These are phyloP conservation scores for Erebia ligea DNA, from an alignment of 2,888 invertebrate genomes.

Conservation along the genomic window DNA sequence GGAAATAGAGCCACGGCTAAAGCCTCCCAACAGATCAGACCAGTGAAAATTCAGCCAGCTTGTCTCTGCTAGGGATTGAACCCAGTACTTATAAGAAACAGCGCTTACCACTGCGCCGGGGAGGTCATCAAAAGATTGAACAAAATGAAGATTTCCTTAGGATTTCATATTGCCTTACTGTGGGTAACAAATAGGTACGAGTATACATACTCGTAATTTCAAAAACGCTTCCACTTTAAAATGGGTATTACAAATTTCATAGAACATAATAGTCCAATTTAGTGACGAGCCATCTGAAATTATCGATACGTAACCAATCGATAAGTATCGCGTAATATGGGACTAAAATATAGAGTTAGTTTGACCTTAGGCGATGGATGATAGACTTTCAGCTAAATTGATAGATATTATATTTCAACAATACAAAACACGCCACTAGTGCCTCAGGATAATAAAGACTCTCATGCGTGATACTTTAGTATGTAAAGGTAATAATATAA, in stretches of 20 bases:
- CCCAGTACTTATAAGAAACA: no score
- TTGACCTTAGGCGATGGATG: constrained; percentile 14
- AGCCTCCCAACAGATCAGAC: no score
- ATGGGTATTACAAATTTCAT: constrained; percentile 17
- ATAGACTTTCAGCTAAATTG: constrained; percentile 25
- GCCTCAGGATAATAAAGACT: background rate
- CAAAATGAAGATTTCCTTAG: no score
- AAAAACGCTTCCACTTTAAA: background rate
- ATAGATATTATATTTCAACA: constrained; percentile 20
- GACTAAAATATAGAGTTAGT: constrained; percentile 18
- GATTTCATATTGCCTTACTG: no score
- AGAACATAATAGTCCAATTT: constrained; percentile 29
- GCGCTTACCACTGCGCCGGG: no score
- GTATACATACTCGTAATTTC: background rate
- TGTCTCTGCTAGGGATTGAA: no score
- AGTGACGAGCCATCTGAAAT: constrained; percentile 28
- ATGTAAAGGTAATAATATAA: background rate
- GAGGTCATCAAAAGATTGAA: no score
- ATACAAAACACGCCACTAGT: background rate
- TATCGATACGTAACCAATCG: constrained; percentile 41
- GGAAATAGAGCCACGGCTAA: no score
- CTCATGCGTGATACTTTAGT: background rate
- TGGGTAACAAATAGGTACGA: no score
- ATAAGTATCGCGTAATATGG: constrained; percentile 33
- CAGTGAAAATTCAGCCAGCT: no score